Evolutionary conservation across 2,797 vertebrate species (phyloP), one percentile per base, ranked within the genome.

Genomic region (Lagodon rhomboides): DNA sequence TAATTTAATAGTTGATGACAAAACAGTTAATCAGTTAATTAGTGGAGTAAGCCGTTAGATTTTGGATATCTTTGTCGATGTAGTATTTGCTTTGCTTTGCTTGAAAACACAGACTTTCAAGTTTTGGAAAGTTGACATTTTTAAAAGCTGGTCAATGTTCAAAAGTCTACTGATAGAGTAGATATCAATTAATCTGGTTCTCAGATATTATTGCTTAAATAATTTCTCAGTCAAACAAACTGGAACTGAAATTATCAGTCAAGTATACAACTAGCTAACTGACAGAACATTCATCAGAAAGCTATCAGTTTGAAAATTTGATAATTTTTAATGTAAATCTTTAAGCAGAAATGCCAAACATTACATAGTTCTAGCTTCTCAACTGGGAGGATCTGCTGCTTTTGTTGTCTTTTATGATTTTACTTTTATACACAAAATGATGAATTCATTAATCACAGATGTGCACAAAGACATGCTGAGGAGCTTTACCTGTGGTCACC

Each of bases 401-500:
- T 9, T 38, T 41, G 9, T 38, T 58, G 18, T 3, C 18, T 56
- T 58, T 38, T 34, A 58, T 58, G 30, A 34, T 15, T 53, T 9
- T 17, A 5, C 23, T 62, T 53, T 17, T 23, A 27, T 17, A 41
- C 13, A 43, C 30, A 38, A 47, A 58, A 17, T 43, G 1, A 41
- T 53, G 1, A 5, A 23, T 53, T 2, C 12, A 25, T 50, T 38
- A 50, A 13, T 59, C 11, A 50, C 18, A 62, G 27, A 3, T 12
- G 27, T 1, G 30, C 30, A 43, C 41, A 43, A 8, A 43, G 41
- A 43, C 12, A 43, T 43, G 2, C 10, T 43, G 41, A 43, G 41
- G 41, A 44, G 43, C 13, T 58, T 76, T 81, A 96, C 96, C 94
- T 83, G 94, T 69, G 11, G 96, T 95, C 12, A 95, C 90, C 0